Evolutionary conservation across 2,797 vertebrate genomes (phyloP), one percentile per base, ranked within the genome.

Genomic region (Enteromius mattozi): DNA sequence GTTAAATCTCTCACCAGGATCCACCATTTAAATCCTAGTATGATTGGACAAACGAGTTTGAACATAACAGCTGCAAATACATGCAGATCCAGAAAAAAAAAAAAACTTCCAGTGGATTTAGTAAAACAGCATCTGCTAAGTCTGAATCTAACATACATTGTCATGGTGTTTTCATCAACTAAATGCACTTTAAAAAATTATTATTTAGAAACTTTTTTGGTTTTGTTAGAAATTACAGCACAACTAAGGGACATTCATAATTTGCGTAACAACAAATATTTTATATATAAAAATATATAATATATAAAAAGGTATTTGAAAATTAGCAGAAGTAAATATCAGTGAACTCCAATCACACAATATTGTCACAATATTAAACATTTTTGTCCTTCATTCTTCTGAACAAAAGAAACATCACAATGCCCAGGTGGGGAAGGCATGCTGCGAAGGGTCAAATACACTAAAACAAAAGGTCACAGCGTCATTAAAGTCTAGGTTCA

Each of bases 401-500:
- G 33, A 63, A 21, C 4, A 47, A 45, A 42, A 78, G 4, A 78
- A 19, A 78, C 14, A 65, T 63, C 40, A 16, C 33, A 76, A 40
- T 30, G 17, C 19, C 77, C 77, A 65, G 9, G 77, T 65, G 59
- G 16, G 56, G 19, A 49, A 51, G 42, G 49, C 19, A 4, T 68
- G 65, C 65, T 69, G 78, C 0, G 33, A 40, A 6, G 0, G 47
- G 9, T 19, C 35, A 42, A 30, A 56, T 33, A 9, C 49, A 54
- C 79, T 54, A 21, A 68, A 49, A 69, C 35, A 54, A 70, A 80
- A 76, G 37, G 61, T 86, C 49, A 85, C 40, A 9, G 8, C 17
- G 72, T 75, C 45, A 59, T 4, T 3, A 6, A 76, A 70, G 45
- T 74, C 85, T 66, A 24, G 19, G 33, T 37, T 70, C 19, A 54